Conservation (phyloP, 2,113 vertebrate species). For the Elaphurus davidianus region DNA sequence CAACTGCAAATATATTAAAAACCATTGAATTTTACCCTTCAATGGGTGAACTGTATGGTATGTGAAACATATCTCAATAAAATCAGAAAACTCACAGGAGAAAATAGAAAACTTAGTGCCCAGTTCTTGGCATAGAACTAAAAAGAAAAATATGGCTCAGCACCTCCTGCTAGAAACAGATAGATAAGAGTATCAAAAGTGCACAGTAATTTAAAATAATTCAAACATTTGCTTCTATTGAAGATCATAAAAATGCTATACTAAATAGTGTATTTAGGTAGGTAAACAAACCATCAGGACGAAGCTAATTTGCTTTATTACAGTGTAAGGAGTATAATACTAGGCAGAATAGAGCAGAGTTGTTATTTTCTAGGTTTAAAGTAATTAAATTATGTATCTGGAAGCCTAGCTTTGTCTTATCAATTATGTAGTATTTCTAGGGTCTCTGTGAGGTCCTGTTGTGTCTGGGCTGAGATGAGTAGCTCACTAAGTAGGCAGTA, state of each 20-base stretch:
- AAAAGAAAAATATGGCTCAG: neutral
- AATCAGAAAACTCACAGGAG: neutral
- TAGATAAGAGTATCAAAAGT: neutral
- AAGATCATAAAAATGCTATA: neutral
- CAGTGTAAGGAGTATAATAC: neutral
- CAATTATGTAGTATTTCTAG: neutral
- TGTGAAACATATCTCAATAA: neutral
- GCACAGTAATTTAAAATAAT: neutral
- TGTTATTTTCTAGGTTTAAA: conserved; percentile 3
- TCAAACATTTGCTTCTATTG: neutral
- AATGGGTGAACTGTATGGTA: neutral
- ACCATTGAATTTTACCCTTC: neutral
- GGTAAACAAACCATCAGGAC: neutral
- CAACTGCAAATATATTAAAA: neutral
- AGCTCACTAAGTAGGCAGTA: neutral
- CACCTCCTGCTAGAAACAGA: neutral
- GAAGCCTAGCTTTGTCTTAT: neutral
- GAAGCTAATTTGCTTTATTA: neutral
- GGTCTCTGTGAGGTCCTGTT: neutral
- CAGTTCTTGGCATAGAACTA: neutral
- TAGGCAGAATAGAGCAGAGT: neutral
- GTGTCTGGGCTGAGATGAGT: neutral
- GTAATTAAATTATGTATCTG: neutral
- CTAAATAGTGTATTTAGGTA: neutral
- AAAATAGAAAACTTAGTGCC: neutral